Evolutionary conservation across 2,888 invertebrate genomes (phyloP), one percentile per base, ranked within the genome.

Genomic region (Nymphalis polychloros): DNA sequence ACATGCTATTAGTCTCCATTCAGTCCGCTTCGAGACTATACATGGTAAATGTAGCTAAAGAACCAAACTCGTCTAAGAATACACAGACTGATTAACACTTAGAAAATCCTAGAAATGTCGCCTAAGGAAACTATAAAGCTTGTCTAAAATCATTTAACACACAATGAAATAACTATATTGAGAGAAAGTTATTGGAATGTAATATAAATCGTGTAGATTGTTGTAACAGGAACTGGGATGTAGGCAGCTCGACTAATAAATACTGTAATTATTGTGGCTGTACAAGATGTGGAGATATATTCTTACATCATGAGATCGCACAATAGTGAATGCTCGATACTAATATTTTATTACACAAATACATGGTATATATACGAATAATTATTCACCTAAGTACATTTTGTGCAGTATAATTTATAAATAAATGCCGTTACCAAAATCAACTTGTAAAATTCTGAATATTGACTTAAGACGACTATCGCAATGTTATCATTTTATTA

Each of bases 341-440:
- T 81, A 83, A 85, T 78, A 81, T 79, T 78, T 80, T 82, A 75
- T 79, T 80, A 70, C 69, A 74, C 69, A 84, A 84, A 80, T 76
- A 81, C 67, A 79, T 75, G 79, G 82, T 85, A 82, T 80, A 77
- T 69, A 73, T 79, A 68, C 70, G 69, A 73, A 81, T 78, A 78
- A 78, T 79, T 80, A 80, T 80, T 82, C 84, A 81, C 84, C 83
- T 81, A 92, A 91, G 91, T 92, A 92, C 90, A 86, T 88, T 90
- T 92, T 92, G 92, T 92, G 92, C 92, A 90, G 84, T 84, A 87
- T 78, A 81, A 81, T 82, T 80, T 81, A 84, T 83, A 88, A 87
- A 86, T 89, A 89, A 90, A 90, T 90, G 86, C 87, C 81, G 81
- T 83, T 83, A 84, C 78, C 81, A 82, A 84, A 86, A 83, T 81